A percentile compares a stretch with the other conserved stretches of the same genome.
Evolutionary conservation across 2,888 invertebrate genomes (phyloP).

Genomic region (Graphium colonna): DNA sequence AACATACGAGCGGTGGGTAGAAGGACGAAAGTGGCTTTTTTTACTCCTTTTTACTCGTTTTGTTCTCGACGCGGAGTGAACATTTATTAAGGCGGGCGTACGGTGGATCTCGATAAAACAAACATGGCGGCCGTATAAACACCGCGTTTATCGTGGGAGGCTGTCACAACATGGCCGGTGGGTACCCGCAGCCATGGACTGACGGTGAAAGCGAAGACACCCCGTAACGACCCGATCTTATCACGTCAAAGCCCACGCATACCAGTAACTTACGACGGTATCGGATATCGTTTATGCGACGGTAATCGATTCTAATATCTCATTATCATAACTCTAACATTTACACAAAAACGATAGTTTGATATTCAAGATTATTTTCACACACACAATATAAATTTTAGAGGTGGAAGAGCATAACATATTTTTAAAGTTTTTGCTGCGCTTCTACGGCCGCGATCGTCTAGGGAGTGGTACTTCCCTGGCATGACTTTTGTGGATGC

Average conservation of each 20-base stretch:
- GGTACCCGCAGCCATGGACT: constrained; percentile 54
- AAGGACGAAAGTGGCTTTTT: constrained; percentile 41
- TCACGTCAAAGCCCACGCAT: constrained; percentile 68
- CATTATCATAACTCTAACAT: constrained; percentile 16
- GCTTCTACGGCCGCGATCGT: too few relatives aligned
- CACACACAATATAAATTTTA: too few relatives aligned
- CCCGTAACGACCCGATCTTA: constrained; percentile 61
- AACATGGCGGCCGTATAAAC: constrained; percentile 76
- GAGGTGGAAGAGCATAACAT: too few relatives aligned
- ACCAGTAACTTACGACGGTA: constrained; percentile 44
- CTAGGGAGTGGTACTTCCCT: too few relatives aligned
- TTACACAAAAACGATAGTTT: too few relatives aligned
- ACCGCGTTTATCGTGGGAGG: constrained; percentile 76
- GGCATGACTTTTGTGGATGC: too few relatives aligned
- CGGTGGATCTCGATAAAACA: constrained; percentile 77
- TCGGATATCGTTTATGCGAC: constrained; percentile 29
- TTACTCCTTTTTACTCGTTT: neutral
- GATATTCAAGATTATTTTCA: too few relatives aligned
- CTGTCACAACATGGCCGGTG: constrained; percentile 75
- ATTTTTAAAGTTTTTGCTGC: too few relatives aligned
- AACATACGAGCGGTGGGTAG: constrained; percentile 63
- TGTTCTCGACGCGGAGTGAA: constrained; percentile 25
- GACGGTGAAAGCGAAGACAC: constrained; percentile 71
- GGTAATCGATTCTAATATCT: constrained; percentile 5
- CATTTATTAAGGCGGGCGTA: constrained; percentile 75